Base-by-base conservation (phyloP, 2,797 vertebrate genomes). In the Sphenodon punctatus region DNA sequence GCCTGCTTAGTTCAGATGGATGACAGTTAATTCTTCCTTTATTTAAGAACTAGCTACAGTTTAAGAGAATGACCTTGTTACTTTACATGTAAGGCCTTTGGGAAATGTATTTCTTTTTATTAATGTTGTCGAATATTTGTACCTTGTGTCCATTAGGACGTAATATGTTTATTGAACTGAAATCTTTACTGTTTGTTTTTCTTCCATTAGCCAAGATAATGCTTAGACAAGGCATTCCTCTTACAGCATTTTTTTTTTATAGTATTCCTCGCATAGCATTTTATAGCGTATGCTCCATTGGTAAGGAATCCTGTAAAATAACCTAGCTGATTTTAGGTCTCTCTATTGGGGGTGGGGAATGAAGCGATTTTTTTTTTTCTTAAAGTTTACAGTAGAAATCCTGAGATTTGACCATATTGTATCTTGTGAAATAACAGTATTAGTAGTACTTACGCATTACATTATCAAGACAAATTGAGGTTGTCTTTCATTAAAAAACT, bases 1-100 rank as follows among this genome's bases (percentile, higher is more conserved):
- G 93, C 88, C 93, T 95, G 89, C 89, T 96, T 95, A 91, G 92
- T 93, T 91, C 87, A 94, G 94, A 94, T 94, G 88, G 91, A 94
- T 95, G 84, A 85, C 63, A n/a, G 72, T 85, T 88, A 65, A 84
- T 63, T 84, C 65, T 93, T 89, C 70, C 43, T 91, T 92, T 94
- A 77, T 91, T 91, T 91, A 95, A 92, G 89, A 89, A 90, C 74
- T 86, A 70, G 66, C 59, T 79, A 85, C 75, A 80, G 69, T 60
- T 71, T 69, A 75, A 75, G 69, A 75, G 65, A 78, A 0, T 70
- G 46, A 81, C 79, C 34, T 75, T 92, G 66, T 79, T 87, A 30
- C 58, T 89, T 84, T 51, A 55, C 3, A 4, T 27, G 5, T 53
- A 67, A 86, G 51, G 13, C 43, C 64, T 86, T 88, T 70, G 64